A percentile compares a stretch with the other conserved stretches of the same genome.
Evolutionary conservation across 2,888 invertebrate genomes (phyloP).

Genomic region (Podotricha telesiphe): DNA sequence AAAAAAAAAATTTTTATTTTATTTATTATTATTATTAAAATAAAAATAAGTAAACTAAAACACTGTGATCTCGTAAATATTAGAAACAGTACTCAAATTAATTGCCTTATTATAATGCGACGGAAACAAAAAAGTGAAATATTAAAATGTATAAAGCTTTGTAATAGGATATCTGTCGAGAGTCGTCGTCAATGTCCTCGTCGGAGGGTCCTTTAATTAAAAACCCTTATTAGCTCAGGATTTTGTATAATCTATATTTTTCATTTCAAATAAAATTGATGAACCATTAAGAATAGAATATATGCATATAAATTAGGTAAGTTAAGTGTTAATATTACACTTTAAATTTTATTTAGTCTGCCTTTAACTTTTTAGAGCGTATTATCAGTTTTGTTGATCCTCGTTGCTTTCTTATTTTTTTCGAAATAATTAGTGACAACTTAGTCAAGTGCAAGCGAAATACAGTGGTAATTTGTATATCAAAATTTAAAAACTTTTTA

Average conservation of each 20-base stretch:
- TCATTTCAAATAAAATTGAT: not conserved
- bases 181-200: constrained; percentile 22
- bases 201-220: constrained; percentile 24
- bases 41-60: not conserved
- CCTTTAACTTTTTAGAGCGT: no score
- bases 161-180: constrained; percentile 27
- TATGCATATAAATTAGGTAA: no score
- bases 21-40: no score
- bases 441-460: no score
- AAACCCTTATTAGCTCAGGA: constrained; percentile 19
- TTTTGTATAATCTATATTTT: constrained; percentile 14
- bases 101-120: constrained; percentile 21
- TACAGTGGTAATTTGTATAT: no score
- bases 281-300: not conserved
- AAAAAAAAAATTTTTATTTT: no score
- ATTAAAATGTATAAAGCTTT: constrained; percentile 14
- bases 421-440: no score
- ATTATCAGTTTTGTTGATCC: no score
- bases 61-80: not conserved
- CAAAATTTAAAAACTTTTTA: no score
- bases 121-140: constrained; percentile 16
- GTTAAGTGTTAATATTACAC: no score
- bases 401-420: no score
- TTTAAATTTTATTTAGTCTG: no score
- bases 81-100: constrained; percentile 8